Conservation (phyloP, 2,113 vertebrate genomes). For the Tragelaphus scriptus region DNA sequence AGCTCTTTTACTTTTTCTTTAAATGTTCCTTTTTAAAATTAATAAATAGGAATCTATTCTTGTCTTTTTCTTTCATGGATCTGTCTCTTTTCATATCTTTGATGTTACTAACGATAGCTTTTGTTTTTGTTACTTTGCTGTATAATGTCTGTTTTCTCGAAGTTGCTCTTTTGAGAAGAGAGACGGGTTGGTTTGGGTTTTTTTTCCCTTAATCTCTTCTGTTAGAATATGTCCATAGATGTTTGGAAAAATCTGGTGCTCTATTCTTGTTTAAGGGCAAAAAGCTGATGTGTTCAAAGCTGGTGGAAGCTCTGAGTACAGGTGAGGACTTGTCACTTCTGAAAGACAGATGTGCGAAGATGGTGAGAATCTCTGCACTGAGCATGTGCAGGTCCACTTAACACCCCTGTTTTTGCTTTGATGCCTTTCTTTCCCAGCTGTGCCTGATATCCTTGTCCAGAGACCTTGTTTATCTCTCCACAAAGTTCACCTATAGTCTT, state of each 20-base stretch:
- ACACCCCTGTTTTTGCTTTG: not conserved
- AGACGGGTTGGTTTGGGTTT: not conserved
- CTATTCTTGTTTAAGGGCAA: not conserved
- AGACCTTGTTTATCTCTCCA: not conserved
- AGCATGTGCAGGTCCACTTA: not conserved
- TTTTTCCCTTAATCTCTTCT: not conserved
- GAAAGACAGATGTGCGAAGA: not conserved
- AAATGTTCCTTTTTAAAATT: not conserved
- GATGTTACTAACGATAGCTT: not conserved
- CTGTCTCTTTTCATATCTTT: not conserved
- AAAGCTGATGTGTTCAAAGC: not conserved
- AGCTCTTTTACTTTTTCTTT: not conserved
- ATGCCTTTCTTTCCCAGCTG: not conserved
- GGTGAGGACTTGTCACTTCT: not conserved
- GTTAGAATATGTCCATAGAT: not conserved
- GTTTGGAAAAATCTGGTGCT: not conserved
- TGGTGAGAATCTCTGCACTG: not conserved
- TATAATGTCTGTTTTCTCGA: not conserved
- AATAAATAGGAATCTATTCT: not conserved
- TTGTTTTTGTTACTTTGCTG: conserved; percentile 14
- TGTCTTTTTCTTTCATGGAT: not conserved
- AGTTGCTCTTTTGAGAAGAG: not conserved
- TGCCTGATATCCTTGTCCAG: not conserved
- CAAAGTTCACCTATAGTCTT: not conserved
- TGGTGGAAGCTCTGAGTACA: not conserved